Base-by-base conservation (phyloP, 1,140 invertebrate genomes). In the Macrotrachela quadricornifera region DNA sequence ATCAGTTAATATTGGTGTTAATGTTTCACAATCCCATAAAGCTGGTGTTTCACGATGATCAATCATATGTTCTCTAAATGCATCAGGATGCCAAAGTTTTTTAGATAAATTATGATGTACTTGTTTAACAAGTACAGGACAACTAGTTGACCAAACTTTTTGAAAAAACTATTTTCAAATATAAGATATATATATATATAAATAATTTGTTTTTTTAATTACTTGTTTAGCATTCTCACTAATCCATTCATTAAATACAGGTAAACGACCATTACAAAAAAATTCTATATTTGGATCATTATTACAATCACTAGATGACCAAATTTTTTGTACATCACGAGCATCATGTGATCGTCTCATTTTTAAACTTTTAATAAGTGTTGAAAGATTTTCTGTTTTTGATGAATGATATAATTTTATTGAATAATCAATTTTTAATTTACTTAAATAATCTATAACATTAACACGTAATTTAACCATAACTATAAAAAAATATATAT, bases 81-180 rank as follows among this genome's bases (percentile, higher is more conserved):
- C 79, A 55, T 85, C 80, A 0, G 90, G 88, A 61, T 77, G 80
- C 91, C 90, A 96, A 0, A 95, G 68, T 36, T 79, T 75, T 59
- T 77, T 75, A 62, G 85, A 78, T 14, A 94, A 70, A 18, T 78
- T 71, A 56, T 78, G 79, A 12, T 79, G 75, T 14, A 92, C 79
- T 59, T 88, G 83, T 0, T 83, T 87, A n/a, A 95, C 83, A 63
- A 96, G 75, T 3, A 95, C 85, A 8, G 91, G 90, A 67, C 92
- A 83, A 16, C 56, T 51, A 55, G 21, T 52, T 13, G 10, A 4
- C 45, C 48, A 51, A 42, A 58, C 17, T 40, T n/a, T 36, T 38
- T 11, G 13, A 14, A 58, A 50, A 12, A 51, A 37, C 41, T 57
- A n/a, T 11, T 6, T 15, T 18, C 3, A 57, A 30, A 30, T 4